These are phyloP conservation scores for Arenaria interpres DNA, from an alignment of 2,113 vertebrate genomes.

Conservation along the genomic window DNA sequence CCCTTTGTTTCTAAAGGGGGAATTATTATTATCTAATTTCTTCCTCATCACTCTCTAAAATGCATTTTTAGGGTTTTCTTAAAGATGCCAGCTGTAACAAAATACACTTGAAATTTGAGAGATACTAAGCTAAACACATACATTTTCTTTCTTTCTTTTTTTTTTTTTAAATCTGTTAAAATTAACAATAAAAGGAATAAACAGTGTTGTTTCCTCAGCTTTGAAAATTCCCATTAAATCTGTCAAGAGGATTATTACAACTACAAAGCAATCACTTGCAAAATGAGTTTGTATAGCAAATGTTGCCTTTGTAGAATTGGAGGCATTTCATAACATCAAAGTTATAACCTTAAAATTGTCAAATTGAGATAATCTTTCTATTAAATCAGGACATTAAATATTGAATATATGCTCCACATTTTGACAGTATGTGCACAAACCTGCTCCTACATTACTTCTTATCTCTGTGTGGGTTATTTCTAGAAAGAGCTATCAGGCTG, in stretches of 20 bases:
- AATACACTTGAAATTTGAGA: conserved; percentile 4
- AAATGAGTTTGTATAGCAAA: not conserved
- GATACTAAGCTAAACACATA: not conserved
- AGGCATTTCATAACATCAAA: not conserved
- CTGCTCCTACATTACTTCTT: not conserved
- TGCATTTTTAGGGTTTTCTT: not conserved
- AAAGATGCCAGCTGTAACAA: not conserved
- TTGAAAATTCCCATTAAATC: conserved; percentile 11
- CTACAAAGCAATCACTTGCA: not conserved
- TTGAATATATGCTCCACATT: not conserved
- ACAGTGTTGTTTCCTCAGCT: not conserved
- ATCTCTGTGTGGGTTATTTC: not conserved
- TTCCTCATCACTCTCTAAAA: not conserved
- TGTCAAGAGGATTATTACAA: not conserved
- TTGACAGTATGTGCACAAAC: not conserved
- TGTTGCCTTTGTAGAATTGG: not conserved
- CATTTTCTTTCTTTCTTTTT: not conserved
- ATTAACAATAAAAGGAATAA: not conserved
- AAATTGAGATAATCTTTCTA: not conserved
- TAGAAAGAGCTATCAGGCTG: not conserved
- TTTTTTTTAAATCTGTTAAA: not conserved
- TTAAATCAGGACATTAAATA: not conserved
- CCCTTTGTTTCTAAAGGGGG: not conserved
- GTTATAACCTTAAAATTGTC: not conserved
- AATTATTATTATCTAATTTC: not conserved